Evolutionary conservation across 2,888 invertebrate genomes (phyloP).

Genomic region (Kuschelorhynchus macadamiae): DNA sequence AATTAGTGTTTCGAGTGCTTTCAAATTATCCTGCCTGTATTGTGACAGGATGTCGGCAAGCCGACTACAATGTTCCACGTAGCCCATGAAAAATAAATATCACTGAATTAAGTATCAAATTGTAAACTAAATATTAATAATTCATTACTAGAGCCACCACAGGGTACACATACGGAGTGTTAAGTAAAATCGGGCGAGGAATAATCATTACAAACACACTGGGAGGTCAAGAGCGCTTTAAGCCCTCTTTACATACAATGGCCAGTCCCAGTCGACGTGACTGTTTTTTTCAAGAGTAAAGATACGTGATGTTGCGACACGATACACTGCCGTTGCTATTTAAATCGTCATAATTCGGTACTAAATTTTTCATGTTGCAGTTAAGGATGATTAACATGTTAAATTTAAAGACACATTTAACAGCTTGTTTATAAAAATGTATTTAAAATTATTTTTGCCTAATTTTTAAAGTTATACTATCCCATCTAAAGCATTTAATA

Average conservation of each 20-base stretch:
- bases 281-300: slow-evolving; percentile 26
- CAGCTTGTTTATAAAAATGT: too few species aligned
- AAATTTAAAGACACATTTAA: too few species aligned
- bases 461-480: too few species aligned
- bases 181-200: slow-evolving; percentile 46
- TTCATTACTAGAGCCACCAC: slow-evolving; percentile 34
- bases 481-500: too few species aligned
- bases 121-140: slow-evolving; percentile 43
- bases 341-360: too few species aligned
- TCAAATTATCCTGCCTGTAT: not conserved
- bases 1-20: too few species aligned
- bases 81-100: slow-evolving; percentile 39
- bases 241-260: slow-evolving; percentile 48
- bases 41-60: slow-evolving; percentile 40
- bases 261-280: slow-evolving; percentile 39
- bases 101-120: slow-evolving; percentile 23
- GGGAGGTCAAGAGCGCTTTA: slow-evolving; percentile 42
- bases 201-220: slow-evolving; percentile 40
- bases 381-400: too few species aligned
- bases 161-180: slow-evolving; percentile 47
- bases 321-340: slow-evolving; percentile 27
- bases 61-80: slow-evolving; percentile 16
- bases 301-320: slow-evolving; percentile 40
- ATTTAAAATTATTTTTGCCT: too few species aligned
- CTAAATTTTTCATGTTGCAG: too few species aligned